These are phyloP conservation scores for Heteromurus nitidus DNA, from an alignment of 2,888 invertebrate species.

Conservation along the genomic window DNA sequence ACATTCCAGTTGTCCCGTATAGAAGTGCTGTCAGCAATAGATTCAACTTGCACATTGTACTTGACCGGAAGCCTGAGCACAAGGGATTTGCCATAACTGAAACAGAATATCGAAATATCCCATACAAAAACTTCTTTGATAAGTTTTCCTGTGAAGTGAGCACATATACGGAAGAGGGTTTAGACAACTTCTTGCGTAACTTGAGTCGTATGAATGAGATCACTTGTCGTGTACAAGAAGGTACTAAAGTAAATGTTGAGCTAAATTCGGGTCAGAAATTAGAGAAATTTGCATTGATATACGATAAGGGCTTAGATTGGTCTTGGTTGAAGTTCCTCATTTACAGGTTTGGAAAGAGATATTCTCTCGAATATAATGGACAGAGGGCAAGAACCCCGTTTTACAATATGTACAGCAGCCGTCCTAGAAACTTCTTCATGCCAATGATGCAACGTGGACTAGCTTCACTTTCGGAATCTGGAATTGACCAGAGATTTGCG, in stretches of 20 bases:
- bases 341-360: background rate
- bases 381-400: background rate
- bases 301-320: background rate
- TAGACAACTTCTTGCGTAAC: background rate
- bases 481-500: background rate
- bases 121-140: background rate
- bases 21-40: background rate
- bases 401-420: background rate
- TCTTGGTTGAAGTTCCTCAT: background rate
- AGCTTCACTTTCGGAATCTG: background rate
- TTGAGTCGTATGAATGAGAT: too few relatives aligned
- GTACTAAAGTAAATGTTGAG: too few relatives aligned
- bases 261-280: background rate
- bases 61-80: background rate
- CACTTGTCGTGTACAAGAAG: too few relatives aligned
- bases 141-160: conserved; percentile 1
- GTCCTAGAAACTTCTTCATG: conserved; percentile 9
- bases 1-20: background rate
- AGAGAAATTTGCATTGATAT: conserved; percentile 6
- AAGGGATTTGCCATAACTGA: background rate
- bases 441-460: background rate
- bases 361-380: background rate
- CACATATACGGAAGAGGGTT: too few relatives aligned
- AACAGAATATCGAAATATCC: background rate
- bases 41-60: background rate